Evolutionary conservation across 2,888 invertebrate species (phyloP).

Genomic region (Caenorhabditis zanzibari): DNA sequence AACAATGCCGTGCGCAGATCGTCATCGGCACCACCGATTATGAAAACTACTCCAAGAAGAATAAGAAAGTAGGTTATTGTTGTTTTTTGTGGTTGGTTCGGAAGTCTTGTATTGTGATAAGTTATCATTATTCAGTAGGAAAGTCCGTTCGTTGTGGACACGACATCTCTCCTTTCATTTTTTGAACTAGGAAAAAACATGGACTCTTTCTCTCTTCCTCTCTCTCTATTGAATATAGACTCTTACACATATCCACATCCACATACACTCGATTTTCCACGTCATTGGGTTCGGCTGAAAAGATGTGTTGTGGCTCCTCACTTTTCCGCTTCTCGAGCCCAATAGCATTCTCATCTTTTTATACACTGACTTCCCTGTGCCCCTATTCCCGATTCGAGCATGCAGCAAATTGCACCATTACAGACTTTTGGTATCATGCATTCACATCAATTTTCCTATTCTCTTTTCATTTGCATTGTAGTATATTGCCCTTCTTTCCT

Average conservation of each 20-base stretch:
- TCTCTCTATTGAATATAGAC: constrained; percentile 44
- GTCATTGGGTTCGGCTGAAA: constrained; percentile 61
- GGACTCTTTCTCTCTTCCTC: constrained; percentile 19
- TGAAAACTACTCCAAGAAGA: background rate
- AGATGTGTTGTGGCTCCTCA: constrained; percentile 41
- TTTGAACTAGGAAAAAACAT: constrained; percentile 55
- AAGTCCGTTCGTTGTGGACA: constrained; percentile 9
- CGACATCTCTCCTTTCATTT: constrained; percentile 37
- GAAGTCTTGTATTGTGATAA: background rate
- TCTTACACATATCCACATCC: constrained; percentile 48
- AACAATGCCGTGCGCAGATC: background rate
- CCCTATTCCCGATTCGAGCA: background rate
- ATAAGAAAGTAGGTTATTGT: constrained; percentile 7
- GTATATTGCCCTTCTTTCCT: constrained; percentile 5
- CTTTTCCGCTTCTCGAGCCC: constrained; percentile 18
- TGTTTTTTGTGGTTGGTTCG: background rate
- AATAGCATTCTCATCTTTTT: constrained; percentile 20
- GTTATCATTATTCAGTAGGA: background rate
- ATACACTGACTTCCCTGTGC: constrained; percentile 12
- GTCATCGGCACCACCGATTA: background rate
- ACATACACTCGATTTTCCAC: constrained; percentile 60
- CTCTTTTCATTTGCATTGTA: constrained; percentile 24
- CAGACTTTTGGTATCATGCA: background rate
- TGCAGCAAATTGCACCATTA: background rate
- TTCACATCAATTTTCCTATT: constrained; percentile 13